Evolutionary conservation across 1,140 invertebrate species (phyloP), one percentile per base, ranked within the genome.

Genomic region (Halesus radiatus): DNA sequence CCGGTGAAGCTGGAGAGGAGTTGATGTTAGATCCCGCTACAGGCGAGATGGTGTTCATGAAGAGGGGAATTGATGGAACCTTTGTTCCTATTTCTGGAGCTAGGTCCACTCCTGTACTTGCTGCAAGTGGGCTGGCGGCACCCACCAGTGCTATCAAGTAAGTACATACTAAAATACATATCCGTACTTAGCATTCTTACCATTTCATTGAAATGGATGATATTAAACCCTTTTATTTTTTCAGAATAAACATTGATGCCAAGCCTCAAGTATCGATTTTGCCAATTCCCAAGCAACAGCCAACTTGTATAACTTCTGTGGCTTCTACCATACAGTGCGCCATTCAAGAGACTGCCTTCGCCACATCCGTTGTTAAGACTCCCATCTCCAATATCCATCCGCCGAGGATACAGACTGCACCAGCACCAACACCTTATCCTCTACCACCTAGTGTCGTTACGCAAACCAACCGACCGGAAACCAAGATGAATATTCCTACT

Each of bases 11-110:
- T 76, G 58, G 74, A 5, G 81, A 80, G 72, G 80, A 81, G 56
- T 45, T 76, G 23, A 80, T 95, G 10, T 94, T 95, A 26, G 94
- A 95, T 88, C 94, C 94, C 0, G 93, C 94, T 0, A 96, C 94
- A 1, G 95, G 94, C 10, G 89, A 94, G 82, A 87, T 96, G 53
- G 94, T 93, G 60, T 93, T 92, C 0, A 93, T 94, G 90, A 88
- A 92, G 82, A 93, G 94, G 83, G 93, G 92, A 37, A 94, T 94
- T 84, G 94, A 95, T 84, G 94, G 93, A 18, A 92, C 92, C 70
- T 94, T 94, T 84, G 91, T 94, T 72, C 93, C 93, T 13, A 89
- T 94, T 1, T 88, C 91, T 6, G 87, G 86, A 53, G 26, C 68
- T 16, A 20, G 45, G 10, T 16, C 58, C 16, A 15, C 53, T 58